Evolutionary conservation across 2,113 vertebrate species (phyloP).

Genomic region (Sphyrna mokarran): DNA sequence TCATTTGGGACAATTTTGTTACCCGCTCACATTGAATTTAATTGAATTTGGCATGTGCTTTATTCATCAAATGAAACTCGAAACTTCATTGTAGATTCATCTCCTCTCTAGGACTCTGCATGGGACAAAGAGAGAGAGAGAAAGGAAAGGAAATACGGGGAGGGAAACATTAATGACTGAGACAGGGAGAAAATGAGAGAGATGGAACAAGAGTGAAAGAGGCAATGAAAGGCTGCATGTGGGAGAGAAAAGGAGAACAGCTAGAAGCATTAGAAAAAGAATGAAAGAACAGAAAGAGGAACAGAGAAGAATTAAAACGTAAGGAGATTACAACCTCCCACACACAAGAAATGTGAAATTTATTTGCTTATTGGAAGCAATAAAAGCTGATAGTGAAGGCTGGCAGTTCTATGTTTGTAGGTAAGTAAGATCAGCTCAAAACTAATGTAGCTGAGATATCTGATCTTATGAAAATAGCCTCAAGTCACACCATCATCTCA

Average conservation of each 20-base stretch:
- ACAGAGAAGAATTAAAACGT: neutral
- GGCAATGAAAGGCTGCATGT: neutral
- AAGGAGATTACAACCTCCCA: neutral
- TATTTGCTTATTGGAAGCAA: neutral
- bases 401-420: neutral
- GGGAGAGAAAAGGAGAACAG: neutral
- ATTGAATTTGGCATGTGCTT: constrained; percentile 35
- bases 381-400: neutral
- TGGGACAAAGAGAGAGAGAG: constrained; percentile 3
- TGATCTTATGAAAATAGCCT: constrained; percentile 6
- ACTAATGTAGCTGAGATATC: neutral
- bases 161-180: neutral
- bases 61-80: constrained; percentile 32
- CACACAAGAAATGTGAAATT: neutral
- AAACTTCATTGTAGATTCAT: constrained; percentile 32
- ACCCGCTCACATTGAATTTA: constrained; percentile 28
- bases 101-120: constrained; percentile 9
- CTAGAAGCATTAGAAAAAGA: neutral
- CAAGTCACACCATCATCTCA: neutral
- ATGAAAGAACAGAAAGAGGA: neutral
- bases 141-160: neutral
- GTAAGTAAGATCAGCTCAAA: constrained; percentile 7
- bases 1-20: constrained; percentile 36
- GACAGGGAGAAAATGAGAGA: neutral
- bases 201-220: neutral